Conservation (phyloP, 2,888 invertebrate genomes). For the Lasioglossum pauxillum region DNA sequence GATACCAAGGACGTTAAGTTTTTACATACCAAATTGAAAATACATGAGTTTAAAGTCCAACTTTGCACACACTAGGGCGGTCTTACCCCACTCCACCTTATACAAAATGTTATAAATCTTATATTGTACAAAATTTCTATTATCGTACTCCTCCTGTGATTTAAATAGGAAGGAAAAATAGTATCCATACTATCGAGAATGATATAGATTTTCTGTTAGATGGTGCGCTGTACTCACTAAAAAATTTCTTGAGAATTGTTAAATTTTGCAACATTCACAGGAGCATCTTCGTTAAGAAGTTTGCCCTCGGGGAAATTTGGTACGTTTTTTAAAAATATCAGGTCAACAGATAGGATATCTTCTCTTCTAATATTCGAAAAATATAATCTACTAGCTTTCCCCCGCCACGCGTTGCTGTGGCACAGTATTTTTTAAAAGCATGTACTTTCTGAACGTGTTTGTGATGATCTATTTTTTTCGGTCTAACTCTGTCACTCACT, state of each 20-base stretch:
- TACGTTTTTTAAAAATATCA: background rate
- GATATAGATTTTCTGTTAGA: background rate
- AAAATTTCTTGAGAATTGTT: background rate
- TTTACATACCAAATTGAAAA: too few relatives aligned
- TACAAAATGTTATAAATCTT: background rate
- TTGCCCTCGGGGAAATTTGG: background rate
- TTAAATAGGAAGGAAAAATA: background rate
- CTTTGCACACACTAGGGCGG: too few relatives aligned
- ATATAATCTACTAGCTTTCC: too few relatives aligned
- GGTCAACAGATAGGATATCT: background rate
- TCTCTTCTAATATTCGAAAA: too few relatives aligned
- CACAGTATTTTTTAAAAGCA: too few relatives aligned
- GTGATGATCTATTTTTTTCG: too few relatives aligned
- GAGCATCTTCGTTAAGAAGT: background rate
- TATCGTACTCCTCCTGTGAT: background rate
- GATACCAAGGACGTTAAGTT: too few relatives aligned
- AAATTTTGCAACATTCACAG: background rate
- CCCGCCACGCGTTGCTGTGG: too few relatives aligned
- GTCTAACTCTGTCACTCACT: too few relatives aligned
- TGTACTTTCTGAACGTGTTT: too few relatives aligned
- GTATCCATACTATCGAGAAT: background rate
- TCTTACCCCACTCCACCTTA: background rate
- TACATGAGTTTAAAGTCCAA: too few relatives aligned
- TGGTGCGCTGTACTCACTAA: background rate
- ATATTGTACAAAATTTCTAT: background rate